Evolutionary conservation across 2,113 vertebrate genomes (phyloP), one percentile per base, ranked within the genome.

Genomic region (Thalassoma bifasciatum): DNA sequence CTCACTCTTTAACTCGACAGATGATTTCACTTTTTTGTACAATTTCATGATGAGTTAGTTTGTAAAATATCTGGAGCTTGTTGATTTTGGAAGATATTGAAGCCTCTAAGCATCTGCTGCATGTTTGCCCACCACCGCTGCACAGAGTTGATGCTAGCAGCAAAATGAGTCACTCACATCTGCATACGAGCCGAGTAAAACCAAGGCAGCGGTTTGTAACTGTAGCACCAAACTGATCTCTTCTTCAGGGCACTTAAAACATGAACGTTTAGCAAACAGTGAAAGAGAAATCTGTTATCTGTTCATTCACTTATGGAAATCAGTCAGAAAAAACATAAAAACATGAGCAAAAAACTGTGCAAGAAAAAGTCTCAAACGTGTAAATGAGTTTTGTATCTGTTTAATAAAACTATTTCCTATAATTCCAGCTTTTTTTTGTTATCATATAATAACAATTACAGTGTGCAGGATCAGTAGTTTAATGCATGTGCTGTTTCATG

Each of bases 371-470:
- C 34, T 34, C 2, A 0, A 12, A 66, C 57, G 34, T 72, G 59
- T 63, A 50, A 42, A 34, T 61, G 78, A 65, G 44, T 77, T 49
- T 77, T 78, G 11, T 54, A 66, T 54, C 21, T 23, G 72, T 91
- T 90, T 90, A 91, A 85, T 91, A 89, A 88, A 91, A 82, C 70
- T 57, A 75, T 84, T 77, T 78, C 47, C 69, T 77, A 77, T 59
- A 56, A 72, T 16, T 80, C 40, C 47, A 77, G 52, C 70, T 67
- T 64, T 30, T n/a, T n/a, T 30, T 3, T 69, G 5, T 72, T 44
- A 58, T 64, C 10, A 68, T 57, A 2, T 67, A 81, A 84, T 56
- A 67, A 73, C 44, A 77, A 42, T 53, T 52, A 72, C 16, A 56
- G 17, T 60, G 68, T 72, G 68, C 66, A 50, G 53, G 34, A 76